These are phyloP conservation scores for Nemotelus nigrinus DNA, from an alignment of 2,888 invertebrate species.

Conservation along the genomic window DNA sequence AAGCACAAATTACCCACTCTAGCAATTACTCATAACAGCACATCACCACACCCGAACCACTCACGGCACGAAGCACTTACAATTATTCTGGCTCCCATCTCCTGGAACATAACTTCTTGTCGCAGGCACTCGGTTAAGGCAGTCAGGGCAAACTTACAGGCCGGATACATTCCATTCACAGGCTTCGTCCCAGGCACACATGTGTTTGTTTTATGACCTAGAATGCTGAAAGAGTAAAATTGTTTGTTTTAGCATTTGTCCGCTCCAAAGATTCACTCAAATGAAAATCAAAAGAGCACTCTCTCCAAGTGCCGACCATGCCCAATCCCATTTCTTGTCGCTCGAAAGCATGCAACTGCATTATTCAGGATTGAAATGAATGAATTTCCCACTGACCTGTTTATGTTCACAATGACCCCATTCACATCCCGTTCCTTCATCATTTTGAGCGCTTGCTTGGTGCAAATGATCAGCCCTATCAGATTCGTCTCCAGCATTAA, in stretches of 20 bases:
- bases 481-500: slow-evolving; percentile 67
- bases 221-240: slow-evolving; percentile 52
- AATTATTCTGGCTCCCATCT: slow-evolving; percentile 58
- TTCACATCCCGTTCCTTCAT: slow-evolving; percentile 66
- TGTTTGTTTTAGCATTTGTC: neutral
- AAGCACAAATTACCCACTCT: slow-evolving; percentile 2
- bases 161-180: slow-evolving; percentile 57
- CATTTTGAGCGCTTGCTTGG: slow-evolving; percentile 66
- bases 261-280: neutral
- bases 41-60: neutral
- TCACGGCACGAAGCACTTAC: slow-evolving; percentile 53
- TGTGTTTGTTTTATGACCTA: slow-evolving; percentile 56
- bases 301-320: neutral
- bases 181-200: slow-evolving; percentile 57
- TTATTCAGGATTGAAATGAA: no score
- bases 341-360: no score
- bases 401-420: slow-evolving; percentile 61
- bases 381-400: slow-evolving; percentile 51
- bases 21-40: slow-evolving; percentile 35
- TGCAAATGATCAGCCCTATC: slow-evolving; percentile 66
- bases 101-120: slow-evolving; percentile 58
- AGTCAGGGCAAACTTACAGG: slow-evolving; percentile 59
- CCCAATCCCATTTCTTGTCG: no score
- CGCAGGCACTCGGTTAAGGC: slow-evolving; percentile 61
- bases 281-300: neutral